Evolutionary conservation across 1,140 invertebrate species (phyloP), one percentile per base, ranked within the genome.

Genomic region (Maniola jurtina): DNA sequence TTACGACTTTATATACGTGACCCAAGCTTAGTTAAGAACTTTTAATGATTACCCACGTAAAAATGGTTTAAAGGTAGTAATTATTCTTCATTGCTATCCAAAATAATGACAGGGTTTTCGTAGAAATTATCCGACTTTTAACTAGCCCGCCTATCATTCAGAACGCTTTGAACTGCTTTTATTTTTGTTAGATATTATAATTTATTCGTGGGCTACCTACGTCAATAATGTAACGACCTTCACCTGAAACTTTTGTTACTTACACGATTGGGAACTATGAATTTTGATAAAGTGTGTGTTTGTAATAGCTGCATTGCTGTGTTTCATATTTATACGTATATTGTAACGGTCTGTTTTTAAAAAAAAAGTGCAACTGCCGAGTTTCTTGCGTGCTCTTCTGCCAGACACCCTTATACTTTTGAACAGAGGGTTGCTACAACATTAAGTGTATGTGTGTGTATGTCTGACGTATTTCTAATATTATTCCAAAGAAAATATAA

Each of bases 81-180:
- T 61, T 61, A 61, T 36, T 56, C 36, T 64, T 57, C 62, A 40
- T 38, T 38, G 14, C 62, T 64, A 56, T 16, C 54, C 50, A 64
- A 64, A 45, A 64, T 64, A 64, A 64, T 64, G 40, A 40, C 48
- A 0, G 47, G 60, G 13, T 61, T 36, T 45, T 45, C 42, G 45
- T 48, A 56, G 38, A 54, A 61, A 73, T 64, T 68, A 66, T 40
- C 52, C 25, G 72, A 74, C 14, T 75, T 72, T 72, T 79, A 79
- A 79, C 70, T 68, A 79, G 74, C 64, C 11, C 60, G 55, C 40
- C 73, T 76, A 74, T 72, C 76, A 70, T 72, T 79, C 68, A 68
- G 59, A 70, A 47, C 57, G 34, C 13, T 69, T 69, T 55, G 35
- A 38, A 61, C 62, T 68, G 64, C 60, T 56, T 68, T 55, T 55